A percentile compares a stretch with the other conserved stretches of the same genome.
These are phyloP conservation scores for Zaprionus ornatus DNA, from an alignment of 1,140 invertebrate species.

Conservation along the genomic window DNA sequence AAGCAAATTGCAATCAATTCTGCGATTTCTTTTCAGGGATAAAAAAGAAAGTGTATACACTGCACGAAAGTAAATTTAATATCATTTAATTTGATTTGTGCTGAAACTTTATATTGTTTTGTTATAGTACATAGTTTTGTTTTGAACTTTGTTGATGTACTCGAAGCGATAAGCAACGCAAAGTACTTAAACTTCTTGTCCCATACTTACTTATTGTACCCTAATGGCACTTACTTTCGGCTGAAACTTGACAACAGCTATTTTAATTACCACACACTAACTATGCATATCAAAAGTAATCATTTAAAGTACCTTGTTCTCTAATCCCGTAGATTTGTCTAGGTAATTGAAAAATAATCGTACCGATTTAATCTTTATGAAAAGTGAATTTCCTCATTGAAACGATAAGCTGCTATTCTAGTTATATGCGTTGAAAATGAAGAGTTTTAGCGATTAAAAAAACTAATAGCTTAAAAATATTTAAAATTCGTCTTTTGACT, in stretches of 20 bases:
- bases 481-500: neutral
- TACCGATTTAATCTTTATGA: neutral
- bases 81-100: neutral
- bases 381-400: slow-evolving; percentile 4
- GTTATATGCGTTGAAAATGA: neutral
- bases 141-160: neutral
- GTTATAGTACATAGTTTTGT: neutral
- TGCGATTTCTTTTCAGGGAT: neutral
- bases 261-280: neutral
- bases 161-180: neutral
- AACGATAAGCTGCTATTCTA: neutral
- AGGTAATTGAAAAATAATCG: slow-evolving; percentile 5
- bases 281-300: neutral
- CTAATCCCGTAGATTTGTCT: slow-evolving; percentile 1
- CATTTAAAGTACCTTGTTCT: neutral
- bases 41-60: neutral
- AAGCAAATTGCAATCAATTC: neutral
- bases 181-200: neutral
- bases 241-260: neutral
- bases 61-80: neutral
- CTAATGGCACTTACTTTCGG: neutral
- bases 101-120: neutral
- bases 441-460: neutral
- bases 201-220: neutral
- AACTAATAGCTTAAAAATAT: neutral